Evolutionary conservation across 2,888 invertebrate genomes (phyloP).

Genomic region (Capitulum mitella): DNA sequence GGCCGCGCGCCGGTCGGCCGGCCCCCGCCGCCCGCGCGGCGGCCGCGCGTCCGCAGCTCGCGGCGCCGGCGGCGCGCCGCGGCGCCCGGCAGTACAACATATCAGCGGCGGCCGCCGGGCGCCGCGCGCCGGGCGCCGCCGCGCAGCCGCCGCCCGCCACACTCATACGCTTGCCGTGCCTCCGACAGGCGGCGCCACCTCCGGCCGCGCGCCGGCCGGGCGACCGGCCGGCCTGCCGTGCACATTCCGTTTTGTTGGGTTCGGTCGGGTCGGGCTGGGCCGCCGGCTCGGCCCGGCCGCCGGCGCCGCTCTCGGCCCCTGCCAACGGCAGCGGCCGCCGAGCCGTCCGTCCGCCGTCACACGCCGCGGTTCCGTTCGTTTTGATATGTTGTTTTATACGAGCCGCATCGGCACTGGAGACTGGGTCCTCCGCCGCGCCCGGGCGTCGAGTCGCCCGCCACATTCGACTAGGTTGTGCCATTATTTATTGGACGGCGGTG

Average conservation of each 20-base stretch:
- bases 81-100: not conserved
- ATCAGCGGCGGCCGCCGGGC: not conserved
- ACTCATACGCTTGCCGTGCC: too few relatives aligned
- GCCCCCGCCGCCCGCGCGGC: not conserved
- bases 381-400: conserved; percentile 5
- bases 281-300: not conserved
- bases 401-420: not conserved
- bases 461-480: conserved; percentile 18
- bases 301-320: not conserved
- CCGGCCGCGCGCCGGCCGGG: not conserved
- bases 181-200: not conserved
- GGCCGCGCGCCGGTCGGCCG: not conserved
- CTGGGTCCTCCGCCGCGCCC: not conserved
- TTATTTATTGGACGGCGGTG: not conserved
- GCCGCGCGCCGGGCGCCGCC: not conserved
- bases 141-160: not conserved
- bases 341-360: not conserved
- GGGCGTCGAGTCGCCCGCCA: not conserved
- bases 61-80: not conserved
- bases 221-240: not conserved
- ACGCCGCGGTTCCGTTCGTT: not conserved
- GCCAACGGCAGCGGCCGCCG: not conserved
- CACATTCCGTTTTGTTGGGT: not conserved
- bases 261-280: not conserved
- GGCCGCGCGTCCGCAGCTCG: not conserved